These are phyloP conservation scores for Bubalus kerabau DNA, from an alignment of 2,113 vertebrate species.

Conservation along the genomic window DNA sequence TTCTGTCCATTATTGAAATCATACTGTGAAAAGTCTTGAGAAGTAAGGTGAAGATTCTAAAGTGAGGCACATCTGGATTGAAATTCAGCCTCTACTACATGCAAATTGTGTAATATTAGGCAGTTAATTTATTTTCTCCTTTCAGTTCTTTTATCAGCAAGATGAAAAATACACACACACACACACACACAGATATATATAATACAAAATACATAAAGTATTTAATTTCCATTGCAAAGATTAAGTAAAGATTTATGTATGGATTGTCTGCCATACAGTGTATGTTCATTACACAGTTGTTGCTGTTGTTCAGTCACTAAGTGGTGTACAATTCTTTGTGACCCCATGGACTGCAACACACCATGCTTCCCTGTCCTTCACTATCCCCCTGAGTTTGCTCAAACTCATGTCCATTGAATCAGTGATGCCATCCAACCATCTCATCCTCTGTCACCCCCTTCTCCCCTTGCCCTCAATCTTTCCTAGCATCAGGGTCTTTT, in stretches of 20 bases:
- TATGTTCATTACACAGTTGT: background rate
- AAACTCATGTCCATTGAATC: background rate
- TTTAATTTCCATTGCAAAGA: background rate
- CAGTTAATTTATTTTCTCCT: background rate
- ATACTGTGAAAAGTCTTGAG: background rate
- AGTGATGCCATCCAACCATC: background rate
- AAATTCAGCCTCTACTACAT: background rate
- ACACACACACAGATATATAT: background rate
- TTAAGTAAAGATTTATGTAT: background rate
- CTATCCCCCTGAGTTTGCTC: background rate
- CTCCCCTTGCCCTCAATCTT: background rate
- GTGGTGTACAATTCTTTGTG: background rate
- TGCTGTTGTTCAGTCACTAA: background rate
- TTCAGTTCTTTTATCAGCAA: background rate
- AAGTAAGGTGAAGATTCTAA: background rate
- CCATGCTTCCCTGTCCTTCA: background rate
- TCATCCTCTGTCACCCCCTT: background rate
- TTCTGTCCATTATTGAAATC: background rate
- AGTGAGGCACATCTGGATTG: background rate
- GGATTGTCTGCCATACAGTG: background rate
- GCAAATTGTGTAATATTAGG: background rate
- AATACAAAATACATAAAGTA: background rate
- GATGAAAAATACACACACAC: background rate
- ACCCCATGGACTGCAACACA: background rate
- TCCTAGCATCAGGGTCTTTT: background rate